Evolutionary conservation across 2,888 invertebrate species (phyloP).

Genomic region (Notodromas monacha): DNA sequence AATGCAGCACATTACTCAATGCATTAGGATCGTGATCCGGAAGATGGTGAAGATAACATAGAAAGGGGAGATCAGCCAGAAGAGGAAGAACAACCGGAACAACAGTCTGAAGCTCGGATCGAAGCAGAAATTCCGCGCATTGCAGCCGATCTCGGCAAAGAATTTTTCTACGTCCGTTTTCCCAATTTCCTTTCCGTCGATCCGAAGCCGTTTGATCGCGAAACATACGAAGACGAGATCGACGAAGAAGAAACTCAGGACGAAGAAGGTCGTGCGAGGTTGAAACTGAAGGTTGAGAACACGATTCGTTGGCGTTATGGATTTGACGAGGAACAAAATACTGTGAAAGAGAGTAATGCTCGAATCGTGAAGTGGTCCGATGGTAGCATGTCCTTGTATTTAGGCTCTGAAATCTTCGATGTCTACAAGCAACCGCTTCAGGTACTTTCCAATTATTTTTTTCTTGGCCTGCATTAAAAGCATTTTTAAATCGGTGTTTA

Average conservation of each 20-base stretch:
- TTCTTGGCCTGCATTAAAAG: no score
- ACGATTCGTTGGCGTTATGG: conserved; percentile 74
- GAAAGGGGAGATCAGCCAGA: conserved; percentile 20
- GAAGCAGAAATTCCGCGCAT: conserved; percentile 91
- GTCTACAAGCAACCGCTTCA: conserved; percentile 72
- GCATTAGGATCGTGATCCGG: not conserved
- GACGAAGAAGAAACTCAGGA: conserved; percentile 92
- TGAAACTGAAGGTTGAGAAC: conserved; percentile 80
- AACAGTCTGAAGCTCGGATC: conserved; percentile 60
- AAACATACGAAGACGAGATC: conserved; percentile 87
- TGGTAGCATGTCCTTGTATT: conserved; percentile 78
- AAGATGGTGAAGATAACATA: conserved; percentile 7
- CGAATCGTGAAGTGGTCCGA: conserved; percentile 90
- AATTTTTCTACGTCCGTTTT: conserved; percentile 76
- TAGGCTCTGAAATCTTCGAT: conserved; percentile 92
- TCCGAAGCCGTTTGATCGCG: conserved; percentile 73
- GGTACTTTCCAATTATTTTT: no score
- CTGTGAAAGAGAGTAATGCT: conserved; percentile 66
- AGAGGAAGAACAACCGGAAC: conserved; percentile 31
- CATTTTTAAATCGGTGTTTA: no score
- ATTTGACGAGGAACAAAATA: conserved; percentile 45
- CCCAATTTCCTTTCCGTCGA: conserved; percentile 96
- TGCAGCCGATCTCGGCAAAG: conserved; percentile 57
- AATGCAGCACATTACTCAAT: no score
- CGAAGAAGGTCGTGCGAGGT: conserved; percentile 50